phyloP scores from a whole-genome alignment of 1,140 invertebrate species.

The Polypedilum vanderplanki region DNA sequence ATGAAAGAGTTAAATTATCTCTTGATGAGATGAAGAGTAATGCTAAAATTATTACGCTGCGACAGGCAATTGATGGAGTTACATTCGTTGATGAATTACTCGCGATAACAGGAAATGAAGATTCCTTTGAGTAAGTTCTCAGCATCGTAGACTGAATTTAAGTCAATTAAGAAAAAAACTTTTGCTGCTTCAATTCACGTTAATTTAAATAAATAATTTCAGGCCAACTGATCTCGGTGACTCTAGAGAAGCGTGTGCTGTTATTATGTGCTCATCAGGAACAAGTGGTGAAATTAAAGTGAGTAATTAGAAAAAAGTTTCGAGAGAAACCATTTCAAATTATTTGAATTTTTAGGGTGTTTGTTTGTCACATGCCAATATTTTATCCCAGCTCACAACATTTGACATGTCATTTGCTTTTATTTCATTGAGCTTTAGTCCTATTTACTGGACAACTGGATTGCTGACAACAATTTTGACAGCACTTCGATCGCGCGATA shows the following conservation, averaged over 20 bases:
- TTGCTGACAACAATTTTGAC: conserved; percentile 35
- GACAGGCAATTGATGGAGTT: conserved; percentile 36
- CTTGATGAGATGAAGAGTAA: conserved; percentile 25
- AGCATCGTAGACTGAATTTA: background rate
- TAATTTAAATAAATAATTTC: conserved; percentile 32
- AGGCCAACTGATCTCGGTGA: conserved; percentile 32
- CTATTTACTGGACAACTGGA: conserved; percentile 41
- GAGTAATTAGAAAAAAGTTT: background rate
- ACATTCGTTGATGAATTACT: conserved; percentile 39
- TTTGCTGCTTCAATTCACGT: background rate
- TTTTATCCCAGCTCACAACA: conserved; percentile 59
- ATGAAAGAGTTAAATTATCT: conserved; percentile 30
- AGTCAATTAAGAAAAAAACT: background rate
- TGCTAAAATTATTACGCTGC: conserved; percentile 32
- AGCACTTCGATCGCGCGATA: conserved; percentile 31
- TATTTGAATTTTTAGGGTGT: conserved; percentile 54
- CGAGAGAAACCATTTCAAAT: conserved; percentile 52
- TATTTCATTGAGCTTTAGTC: conserved; percentile 45
- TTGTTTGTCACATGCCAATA: background rate
- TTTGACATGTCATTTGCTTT: conserved; percentile 56
- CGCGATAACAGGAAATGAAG: conserved; percentile 38
- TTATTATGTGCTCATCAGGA: conserved; percentile 56
- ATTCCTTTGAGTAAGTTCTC: conserved; percentile 38
- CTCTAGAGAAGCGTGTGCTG: conserved; percentile 37
- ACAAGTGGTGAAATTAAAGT: conserved; percentile 53